Percentiles rank a stretch among this genome's conserved stretches.
These are phyloP conservation scores for Pasiphila rectangulata DNA, from an alignment of 2,888 invertebrate species.

Conservation along the genomic window DNA sequence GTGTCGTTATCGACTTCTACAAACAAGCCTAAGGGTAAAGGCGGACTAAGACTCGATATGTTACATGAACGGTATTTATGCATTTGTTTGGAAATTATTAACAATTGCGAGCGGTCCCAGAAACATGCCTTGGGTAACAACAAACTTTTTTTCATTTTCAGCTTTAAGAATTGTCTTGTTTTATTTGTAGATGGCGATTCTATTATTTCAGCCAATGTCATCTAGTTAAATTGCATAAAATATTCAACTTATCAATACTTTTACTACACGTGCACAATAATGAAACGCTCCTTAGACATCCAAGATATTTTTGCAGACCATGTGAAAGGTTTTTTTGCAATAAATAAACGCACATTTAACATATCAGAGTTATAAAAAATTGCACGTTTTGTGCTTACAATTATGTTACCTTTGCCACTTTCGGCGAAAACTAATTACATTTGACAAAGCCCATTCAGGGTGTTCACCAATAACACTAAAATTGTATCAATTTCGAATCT, in stretches of 20 bases:
- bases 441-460: conserved; percentile 51
- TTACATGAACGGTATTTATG: conserved; percentile 50
- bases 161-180: no score
- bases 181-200: no score
- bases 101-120: conserved; percentile 18
- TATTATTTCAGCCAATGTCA: no score
- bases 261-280: background rate
- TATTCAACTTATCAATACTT: no score
- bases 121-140: conserved; percentile 18
- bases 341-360: conserved; percentile 55
- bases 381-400: conserved; percentile 69
- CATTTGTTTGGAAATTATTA: background rate
- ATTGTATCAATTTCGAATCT: conserved; percentile 75
- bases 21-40: conserved; percentile 74
- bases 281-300: conserved; percentile 25
- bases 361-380: conserved; percentile 55
- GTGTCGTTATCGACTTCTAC: conserved; percentile 59
- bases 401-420: conserved; percentile 48
- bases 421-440: conserved; percentile 50
- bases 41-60: conserved; percentile 68
- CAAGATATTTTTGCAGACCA: background rate
- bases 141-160: background rate
- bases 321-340: conserved; percentile 18
- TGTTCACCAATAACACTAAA: conserved; percentile 59
- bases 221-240: no score